Percentiles rank a stretch among this genome's conserved stretches.
These are phyloP conservation scores for Parus major DNA, from an alignment of 2,113 vertebrate species.

Conservation along the genomic window DNA sequence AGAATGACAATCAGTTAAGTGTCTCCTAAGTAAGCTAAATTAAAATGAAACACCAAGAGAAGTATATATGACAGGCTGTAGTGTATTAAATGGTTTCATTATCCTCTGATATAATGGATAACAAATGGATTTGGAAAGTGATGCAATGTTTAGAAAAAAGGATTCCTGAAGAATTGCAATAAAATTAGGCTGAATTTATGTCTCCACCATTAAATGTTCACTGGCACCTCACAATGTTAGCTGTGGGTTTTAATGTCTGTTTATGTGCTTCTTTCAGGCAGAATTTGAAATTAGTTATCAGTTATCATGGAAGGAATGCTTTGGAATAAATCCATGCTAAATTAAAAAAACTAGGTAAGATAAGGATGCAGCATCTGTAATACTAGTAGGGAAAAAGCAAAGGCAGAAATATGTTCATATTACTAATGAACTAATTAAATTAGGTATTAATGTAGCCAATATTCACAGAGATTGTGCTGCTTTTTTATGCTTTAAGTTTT, in stretches of 20 bases:
- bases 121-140: slow-evolving; percentile 59
- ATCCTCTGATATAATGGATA: slow-evolving; percentile 43
- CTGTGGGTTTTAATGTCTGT: not conserved
- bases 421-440: not conserved
- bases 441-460: not conserved
- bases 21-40: slow-evolving; percentile 49
- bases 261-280: not conserved
- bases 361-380: not conserved
- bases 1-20: slow-evolving; percentile 52
- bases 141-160: slow-evolving; percentile 55
- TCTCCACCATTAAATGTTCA: slow-evolving; percentile 24
- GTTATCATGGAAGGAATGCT: not conserved
- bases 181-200: slow-evolving; percentile 51
- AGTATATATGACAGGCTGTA: slow-evolving; percentile 51
- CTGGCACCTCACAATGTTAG: not conserved
- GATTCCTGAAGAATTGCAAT: slow-evolving; percentile 35
- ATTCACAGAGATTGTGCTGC: not conserved
- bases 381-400: not conserved
- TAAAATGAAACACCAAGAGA: slow-evolving; percentile 56
- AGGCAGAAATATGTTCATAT: not conserved
- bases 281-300: slow-evolving; percentile 29
- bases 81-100: slow-evolving; percentile 68
- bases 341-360: not conserved
- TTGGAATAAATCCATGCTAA: slow-evolving; percentile 25
- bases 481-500: not conserved